Conservation (phyloP, 2,797 vertebrate species). For the Cephalopachus bancanus region DNA sequence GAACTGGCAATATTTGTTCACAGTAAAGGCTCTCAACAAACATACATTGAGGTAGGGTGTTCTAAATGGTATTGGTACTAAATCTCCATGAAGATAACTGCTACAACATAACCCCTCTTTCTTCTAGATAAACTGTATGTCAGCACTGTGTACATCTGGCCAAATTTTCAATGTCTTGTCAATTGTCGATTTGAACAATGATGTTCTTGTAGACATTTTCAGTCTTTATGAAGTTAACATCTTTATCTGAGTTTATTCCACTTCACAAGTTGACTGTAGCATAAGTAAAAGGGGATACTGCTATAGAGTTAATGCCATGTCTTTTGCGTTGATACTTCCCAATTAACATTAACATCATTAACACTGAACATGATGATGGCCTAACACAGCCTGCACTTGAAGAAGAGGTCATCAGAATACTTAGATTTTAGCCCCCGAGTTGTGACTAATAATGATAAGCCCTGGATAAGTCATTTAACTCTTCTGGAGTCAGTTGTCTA, state of each 20-base stretch:
- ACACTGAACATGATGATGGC: neutral
- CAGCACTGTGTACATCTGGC: constrained; percentile 43
- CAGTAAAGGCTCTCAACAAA: constrained; percentile 57
- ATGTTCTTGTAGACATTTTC: constrained; percentile 25
- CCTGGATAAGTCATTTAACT: neutral
- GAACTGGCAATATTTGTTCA: constrained; percentile 71
- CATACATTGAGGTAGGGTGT: neutral
- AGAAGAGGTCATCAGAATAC: neutral
- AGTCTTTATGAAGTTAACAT: constrained; percentile 30
- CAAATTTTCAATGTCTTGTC: constrained; percentile 33
- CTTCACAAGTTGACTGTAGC: neutral
- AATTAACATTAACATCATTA: neutral
- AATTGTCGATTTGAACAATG: constrained; percentile 43
- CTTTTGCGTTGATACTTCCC: neutral
- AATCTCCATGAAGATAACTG: constrained; percentile 66
- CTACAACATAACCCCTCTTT: constrained; percentile 57
- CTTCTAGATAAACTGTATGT: constrained; percentile 60
- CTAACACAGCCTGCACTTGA: neutral
- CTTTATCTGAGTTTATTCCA: neutral
- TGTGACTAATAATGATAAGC: neutral
- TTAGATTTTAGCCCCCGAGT: neutral
- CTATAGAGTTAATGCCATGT: neutral
- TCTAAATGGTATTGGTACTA: constrained; percentile 50
- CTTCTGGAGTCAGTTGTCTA: neutral
- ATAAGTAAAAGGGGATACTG: neutral